Conservation (phyloP, 1,140 invertebrate species). For the Aphidius ervi region DNA sequence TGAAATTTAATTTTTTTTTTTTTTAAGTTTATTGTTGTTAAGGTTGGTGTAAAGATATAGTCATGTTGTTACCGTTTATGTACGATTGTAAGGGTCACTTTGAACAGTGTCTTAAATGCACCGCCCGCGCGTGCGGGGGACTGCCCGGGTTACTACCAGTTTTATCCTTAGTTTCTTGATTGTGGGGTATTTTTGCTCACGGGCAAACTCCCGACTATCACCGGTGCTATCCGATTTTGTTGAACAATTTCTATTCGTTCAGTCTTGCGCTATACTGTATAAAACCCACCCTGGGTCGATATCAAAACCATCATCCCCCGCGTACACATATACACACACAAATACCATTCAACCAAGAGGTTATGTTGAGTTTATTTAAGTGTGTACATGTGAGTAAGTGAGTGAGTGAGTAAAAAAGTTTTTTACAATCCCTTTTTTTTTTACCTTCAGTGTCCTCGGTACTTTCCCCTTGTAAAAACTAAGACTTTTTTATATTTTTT, state of each 20-base stretch:
- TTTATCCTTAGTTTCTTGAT: conserved; percentile 23
- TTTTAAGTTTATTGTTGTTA: too few relatives aligned
- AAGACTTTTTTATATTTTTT: too few relatives aligned
- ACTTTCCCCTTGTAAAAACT: too few relatives aligned
- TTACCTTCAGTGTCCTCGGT: too few relatives aligned
- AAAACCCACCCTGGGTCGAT: conserved; percentile 46
- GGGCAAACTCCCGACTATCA: conserved; percentile 17
- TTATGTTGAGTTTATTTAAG: background rate
- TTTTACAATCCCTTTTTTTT: too few relatives aligned
- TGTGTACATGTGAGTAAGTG: background rate
- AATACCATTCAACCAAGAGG: background rate
- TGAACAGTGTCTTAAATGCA: conserved; percentile 34
- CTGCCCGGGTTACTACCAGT: conserved; percentile 49
- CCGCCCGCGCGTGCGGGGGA: conserved; percentile 46
- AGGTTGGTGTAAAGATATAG: too few relatives aligned
- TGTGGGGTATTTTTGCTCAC: conserved; percentile 15
- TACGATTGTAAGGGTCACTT: too few relatives aligned
- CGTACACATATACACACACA: background rate
- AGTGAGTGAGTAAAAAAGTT: background rate
- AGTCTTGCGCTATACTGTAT: conserved; percentile 41
- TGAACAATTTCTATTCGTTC: conserved; percentile 26
- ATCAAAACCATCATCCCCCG: conserved; percentile 34
- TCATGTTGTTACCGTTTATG: too few relatives aligned
- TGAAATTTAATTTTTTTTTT: too few relatives aligned
- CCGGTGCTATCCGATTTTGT: conserved; percentile 14